phyloP scores from a whole-genome alignment of 2,888 invertebrate species.

The Cheiracanthium punctorium region DNA sequence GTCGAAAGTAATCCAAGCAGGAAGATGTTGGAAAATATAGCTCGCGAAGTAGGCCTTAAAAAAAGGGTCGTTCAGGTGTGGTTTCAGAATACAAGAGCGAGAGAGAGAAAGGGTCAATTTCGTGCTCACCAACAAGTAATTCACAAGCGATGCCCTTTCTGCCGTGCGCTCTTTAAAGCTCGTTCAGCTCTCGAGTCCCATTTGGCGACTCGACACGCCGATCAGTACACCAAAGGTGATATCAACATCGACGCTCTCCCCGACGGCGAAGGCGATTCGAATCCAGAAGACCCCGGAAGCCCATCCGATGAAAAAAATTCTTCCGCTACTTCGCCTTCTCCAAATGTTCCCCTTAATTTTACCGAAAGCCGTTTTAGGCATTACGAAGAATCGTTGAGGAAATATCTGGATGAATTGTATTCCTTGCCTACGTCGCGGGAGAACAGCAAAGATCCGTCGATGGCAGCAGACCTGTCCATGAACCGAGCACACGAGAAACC shows the following conservation, averaged over 20 bases:
- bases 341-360: conserved; percentile 9
- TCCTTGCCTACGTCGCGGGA: conserved; percentile 49
- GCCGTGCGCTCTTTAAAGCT: conserved; percentile 94
- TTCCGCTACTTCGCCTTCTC: conserved; percentile 25
- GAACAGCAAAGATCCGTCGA: conserved; percentile 75
- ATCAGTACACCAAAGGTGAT: conserved; percentile 92
- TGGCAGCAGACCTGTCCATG: conserved; percentile 74
- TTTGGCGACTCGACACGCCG: conserved; percentile 93
- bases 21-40: conserved; percentile 97
- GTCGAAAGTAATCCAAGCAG: conserved; percentile 97
- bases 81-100: conserved; percentile 93
- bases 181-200: conserved; percentile 96
- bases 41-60: conserved; percentile 95
- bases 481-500: conserved; percentile 74
- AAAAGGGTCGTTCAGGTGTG: conserved; percentile 98
- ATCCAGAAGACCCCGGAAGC: conserved; percentile 46
- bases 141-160: conserved; percentile 96
- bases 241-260: conserved; percentile 95
- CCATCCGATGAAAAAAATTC: conserved; percentile 38
- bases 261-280: conserved; percentile 79
- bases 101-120: conserved; percentile 93
- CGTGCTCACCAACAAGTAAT: conserved; percentile 96
- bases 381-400: conserved; percentile 93
- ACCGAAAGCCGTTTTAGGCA: conserved; percentile 86
- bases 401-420: conserved; percentile 84